phyloP scores from a whole-genome alignment of 1,140 invertebrate genomes.

The Scaptodrosophila lebanonensis region DNA sequence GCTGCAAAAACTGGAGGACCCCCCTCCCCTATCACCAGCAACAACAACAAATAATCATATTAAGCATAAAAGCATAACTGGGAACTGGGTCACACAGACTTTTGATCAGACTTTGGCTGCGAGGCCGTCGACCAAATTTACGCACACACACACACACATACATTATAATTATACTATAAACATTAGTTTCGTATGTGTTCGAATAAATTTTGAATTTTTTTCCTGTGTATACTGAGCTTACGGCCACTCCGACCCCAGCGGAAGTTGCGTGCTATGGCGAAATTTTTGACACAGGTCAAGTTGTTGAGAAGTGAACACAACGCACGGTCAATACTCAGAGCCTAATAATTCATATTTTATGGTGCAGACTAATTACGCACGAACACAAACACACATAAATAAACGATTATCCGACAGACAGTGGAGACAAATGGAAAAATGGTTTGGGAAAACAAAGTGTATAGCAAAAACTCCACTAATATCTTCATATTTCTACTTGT shows the following conservation, averaged over 20 bases:
- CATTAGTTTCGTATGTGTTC: slow-evolving; percentile 51
- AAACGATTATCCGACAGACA: background rate
- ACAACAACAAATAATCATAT: slow-evolving; percentile 67
- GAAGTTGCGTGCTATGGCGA: slow-evolving; percentile 64
- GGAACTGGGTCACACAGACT: slow-evolving; percentile 68
- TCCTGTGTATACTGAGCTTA: slow-evolving; percentile 9
- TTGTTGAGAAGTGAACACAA: slow-evolving; percentile 57
- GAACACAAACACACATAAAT: slow-evolving; percentile 9
- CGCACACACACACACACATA: background rate
- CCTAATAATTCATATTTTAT: slow-evolving; percentile 44
- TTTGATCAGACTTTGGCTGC: slow-evolving; percentile 54
- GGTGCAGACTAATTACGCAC: slow-evolving; percentile 51
- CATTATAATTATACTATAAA: slow-evolving; percentile 62
- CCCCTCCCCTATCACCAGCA: slow-evolving; percentile 8
- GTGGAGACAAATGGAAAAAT: too few relatives aligned
- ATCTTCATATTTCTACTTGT: too few relatives aligned
- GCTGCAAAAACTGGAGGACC: slow-evolving; percentile 20
- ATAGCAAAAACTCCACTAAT: too few relatives aligned
- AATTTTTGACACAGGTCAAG: slow-evolving; percentile 53
- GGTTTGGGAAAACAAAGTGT: too few relatives aligned
- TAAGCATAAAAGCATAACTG: slow-evolving; percentile 63
- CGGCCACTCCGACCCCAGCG: slow-evolving; percentile 26
- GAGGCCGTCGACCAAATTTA: slow-evolving; percentile 10
- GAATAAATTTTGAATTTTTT: too few relatives aligned
- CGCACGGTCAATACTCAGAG: slow-evolving; percentile 19